A percentile compares a stretch with the other conserved stretches of the same genome.
Evolutionary conservation across 2,888 invertebrate species (phyloP).

Genomic region (Cremastinae sp.): DNA sequence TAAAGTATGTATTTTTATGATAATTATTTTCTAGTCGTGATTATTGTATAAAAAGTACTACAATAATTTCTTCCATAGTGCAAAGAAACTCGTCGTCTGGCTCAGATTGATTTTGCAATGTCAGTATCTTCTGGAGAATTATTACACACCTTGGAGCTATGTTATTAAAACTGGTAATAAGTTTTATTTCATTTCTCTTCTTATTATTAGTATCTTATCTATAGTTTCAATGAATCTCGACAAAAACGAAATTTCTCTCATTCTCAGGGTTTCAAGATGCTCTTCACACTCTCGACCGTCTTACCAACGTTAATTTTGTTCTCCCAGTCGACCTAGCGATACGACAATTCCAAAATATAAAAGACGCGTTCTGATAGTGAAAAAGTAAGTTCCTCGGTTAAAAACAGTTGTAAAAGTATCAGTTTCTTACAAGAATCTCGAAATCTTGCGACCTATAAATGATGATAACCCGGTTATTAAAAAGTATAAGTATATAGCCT

Average conservation of each 20-base stretch:
- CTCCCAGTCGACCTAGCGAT: constrained; percentile 98
- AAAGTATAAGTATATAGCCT: too few species aligned
- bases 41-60: too few species aligned
- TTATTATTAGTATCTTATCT: too few species aligned
- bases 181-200: background rate
- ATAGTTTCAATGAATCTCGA: too few species aligned
- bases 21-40: background rate
- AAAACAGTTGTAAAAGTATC: too few species aligned
- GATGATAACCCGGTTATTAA: too few species aligned
- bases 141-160: constrained; percentile 96
- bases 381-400: too few species aligned
- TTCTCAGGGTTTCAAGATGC: constrained; percentile 95
- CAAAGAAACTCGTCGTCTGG: constrained; percentile 96
- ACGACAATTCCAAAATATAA: constrained; percentile 98
- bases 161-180: constrained; percentile 91
- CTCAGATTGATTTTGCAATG: constrained; percentile 95
- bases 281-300: constrained; percentile 92
- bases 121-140: constrained; percentile 88
- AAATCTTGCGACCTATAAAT: too few species aligned
- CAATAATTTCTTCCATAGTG: constrained; percentile 82
- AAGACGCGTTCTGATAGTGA: constrained; percentile 85
- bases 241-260: too few species aligned
- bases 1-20: constrained; percentile 87
- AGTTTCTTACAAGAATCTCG: too few species aligned
- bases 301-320: constrained; percentile 93